These are phyloP conservation scores for Drepana arcuata DNA, from an alignment of 1,140 invertebrate genomes.

Conservation along the genomic window DNA sequence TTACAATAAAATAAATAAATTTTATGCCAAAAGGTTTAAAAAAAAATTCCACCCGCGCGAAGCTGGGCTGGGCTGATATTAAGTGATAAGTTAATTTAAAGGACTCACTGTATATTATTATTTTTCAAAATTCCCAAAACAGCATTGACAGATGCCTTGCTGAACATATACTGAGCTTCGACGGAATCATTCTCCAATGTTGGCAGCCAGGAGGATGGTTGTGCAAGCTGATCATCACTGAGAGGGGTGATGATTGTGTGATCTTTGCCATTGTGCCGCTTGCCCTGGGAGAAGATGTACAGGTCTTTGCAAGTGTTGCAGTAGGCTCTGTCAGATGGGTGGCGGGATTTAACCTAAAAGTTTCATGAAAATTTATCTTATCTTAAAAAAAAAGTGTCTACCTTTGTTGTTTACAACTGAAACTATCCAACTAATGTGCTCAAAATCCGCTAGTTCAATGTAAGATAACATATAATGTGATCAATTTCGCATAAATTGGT, in stretches of 20 bases:
- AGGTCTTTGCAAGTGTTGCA: conserved; percentile 78
- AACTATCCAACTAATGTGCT: too few relatives aligned
- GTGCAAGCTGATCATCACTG: conserved; percentile 39
- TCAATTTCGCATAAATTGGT: too few relatives aligned
- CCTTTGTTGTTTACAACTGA: too few relatives aligned
- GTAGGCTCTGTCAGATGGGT: conserved; percentile 67
- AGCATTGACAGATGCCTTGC: conserved; percentile 47
- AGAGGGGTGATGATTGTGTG: conserved; percentile 42
- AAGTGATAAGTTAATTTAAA: too few relatives aligned
- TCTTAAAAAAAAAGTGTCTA: too few relatives aligned
- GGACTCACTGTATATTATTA: conserved; percentile 52
- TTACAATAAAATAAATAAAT: too few relatives aligned
- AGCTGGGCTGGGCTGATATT: too few relatives aligned
- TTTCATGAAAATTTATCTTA: too few relatives aligned
- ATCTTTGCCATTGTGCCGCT: conserved; percentile 48
- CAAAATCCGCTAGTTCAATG: too few relatives aligned
- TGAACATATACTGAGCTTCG: conserved; percentile 59
- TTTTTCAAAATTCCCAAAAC: conserved; percentile 50
- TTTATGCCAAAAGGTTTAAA: too few relatives aligned
- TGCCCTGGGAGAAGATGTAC: conserved; percentile 53
- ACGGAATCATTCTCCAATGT: conserved; percentile 46
- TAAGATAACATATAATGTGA: too few relatives aligned
- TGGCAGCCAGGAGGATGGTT: conserved; percentile 42
- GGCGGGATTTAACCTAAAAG: conserved; percentile 50
- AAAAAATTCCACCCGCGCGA: too few relatives aligned